Conservation (phyloP, 2,888 invertebrate genomes). For the Xanthorhoe designata region DNA sequence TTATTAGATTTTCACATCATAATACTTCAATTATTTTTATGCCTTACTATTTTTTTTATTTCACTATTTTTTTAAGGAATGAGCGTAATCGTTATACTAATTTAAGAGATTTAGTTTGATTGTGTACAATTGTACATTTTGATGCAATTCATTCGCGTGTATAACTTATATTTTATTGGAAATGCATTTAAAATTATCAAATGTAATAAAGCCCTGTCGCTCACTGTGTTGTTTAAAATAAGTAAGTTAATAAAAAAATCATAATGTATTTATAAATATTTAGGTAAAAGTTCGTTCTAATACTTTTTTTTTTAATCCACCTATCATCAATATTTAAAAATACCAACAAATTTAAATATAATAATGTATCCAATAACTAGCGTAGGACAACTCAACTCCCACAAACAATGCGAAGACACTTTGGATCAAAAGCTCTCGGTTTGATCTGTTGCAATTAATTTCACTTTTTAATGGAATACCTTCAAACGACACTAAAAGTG, state of each 20-base stretch:
- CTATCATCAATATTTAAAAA: too few relatives aligned
- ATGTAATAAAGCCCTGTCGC: too few relatives aligned
- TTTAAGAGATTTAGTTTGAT: too few relatives aligned
- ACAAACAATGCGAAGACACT: not conserved
- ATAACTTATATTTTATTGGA: too few relatives aligned
- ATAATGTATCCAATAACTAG: not conserved
- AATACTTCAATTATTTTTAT: not conserved
- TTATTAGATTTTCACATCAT: not conserved
- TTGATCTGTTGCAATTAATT: slow-evolving; percentile 1
- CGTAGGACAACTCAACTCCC: not conserved
- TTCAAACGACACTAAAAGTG: slow-evolving; percentile 18
- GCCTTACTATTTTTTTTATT: not conserved
- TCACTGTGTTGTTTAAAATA: not conserved
- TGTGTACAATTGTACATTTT: too few relatives aligned
- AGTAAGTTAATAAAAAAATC: too few relatives aligned
- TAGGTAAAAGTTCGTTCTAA: not conserved
- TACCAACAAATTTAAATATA: not conserved
- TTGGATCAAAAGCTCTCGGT: not conserved
- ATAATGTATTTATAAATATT: too few relatives aligned
- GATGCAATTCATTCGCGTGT: too few relatives aligned
- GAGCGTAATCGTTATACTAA: too few relatives aligned
- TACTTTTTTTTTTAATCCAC: too few relatives aligned
- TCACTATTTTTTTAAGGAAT: too few relatives aligned
- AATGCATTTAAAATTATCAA: too few relatives aligned
- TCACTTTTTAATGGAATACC: not conserved